Percentiles rank a stretch among this genome's conserved stretches.
Conservation (phyloP, 2,797 vertebrate species). For the Coranthus polyacanthus region DNA sequence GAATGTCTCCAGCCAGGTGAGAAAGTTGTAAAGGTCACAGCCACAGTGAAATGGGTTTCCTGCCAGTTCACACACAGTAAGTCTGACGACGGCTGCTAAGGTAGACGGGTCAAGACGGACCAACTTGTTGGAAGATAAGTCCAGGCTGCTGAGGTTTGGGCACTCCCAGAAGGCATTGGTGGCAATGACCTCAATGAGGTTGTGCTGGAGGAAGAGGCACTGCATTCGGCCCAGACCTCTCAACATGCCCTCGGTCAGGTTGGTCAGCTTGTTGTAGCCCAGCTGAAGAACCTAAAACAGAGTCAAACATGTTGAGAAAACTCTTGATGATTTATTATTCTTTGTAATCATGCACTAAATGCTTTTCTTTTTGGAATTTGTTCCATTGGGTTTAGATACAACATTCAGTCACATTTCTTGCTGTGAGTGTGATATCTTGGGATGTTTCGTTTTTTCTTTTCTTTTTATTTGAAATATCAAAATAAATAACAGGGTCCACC, state of each 20-base stretch:
- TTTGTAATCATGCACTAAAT: too few relatives aligned
- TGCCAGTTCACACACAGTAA: constrained; percentile 96
- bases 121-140: constrained; percentile 96
- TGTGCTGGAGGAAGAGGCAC: constrained; percentile 98
- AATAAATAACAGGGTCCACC: too few relatives aligned
- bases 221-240: constrained; percentile 95
- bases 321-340: too few relatives aligned
- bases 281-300: constrained; percentile 90
- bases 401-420: too few relatives aligned
- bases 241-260: constrained; percentile 97
- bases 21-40: constrained; percentile 94
- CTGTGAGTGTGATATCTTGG: too few relatives aligned
- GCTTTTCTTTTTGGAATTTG: too few relatives aligned
- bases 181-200: constrained; percentile 95
- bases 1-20: constrained; percentile 94
- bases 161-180: constrained; percentile 95
- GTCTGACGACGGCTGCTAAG: constrained; percentile 90
- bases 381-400: too few relatives aligned
- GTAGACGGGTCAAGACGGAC: constrained; percentile 93
- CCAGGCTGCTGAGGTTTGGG: constrained; percentile 96
- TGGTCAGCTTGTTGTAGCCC: constrained; percentile 97
- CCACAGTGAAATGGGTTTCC: constrained; percentile 98
- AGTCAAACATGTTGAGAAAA: neutral
- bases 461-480: too few relatives aligned
- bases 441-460: too few relatives aligned